Evolutionary conservation across 2,113 vertebrate species (phyloP), one percentile per base, ranked within the genome.

Genomic region (Pseudopipra pipra): DNA sequence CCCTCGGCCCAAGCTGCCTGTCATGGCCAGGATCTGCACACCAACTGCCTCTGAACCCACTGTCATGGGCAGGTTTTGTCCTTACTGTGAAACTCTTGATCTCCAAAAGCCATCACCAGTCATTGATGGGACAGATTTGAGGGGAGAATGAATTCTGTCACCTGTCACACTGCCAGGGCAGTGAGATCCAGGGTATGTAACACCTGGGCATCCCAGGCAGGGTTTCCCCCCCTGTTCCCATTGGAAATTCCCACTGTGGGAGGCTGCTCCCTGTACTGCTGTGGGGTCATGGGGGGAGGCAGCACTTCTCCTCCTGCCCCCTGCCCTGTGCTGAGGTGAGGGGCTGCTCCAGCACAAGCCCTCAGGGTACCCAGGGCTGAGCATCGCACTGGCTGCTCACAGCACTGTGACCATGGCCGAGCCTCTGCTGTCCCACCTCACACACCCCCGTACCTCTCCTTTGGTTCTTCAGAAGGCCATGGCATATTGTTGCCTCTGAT

Each of bases 341-440:
- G 41, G 39, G 39, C 80, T 68, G 58, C 54, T 39, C 8, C 73
- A 30, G 68, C 52, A 17, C 13, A 0, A 25, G 33, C 27, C 14
- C 2, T 0, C 1, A 22, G 12, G 5, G 3, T 4, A 1, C 3
- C 2, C 3, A 2, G 82, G 44, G 61, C 73, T 39, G 47, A 61
- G 55, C 52, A 0, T 2, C 3, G 4, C n/a, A 1, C 35, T 14
- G 6, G 0, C 1, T 7, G 51, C 61, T 44, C 33, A 3, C 4
- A 0, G 28, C 7, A 2, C 14, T 1, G 7, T 21, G 44, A 15
- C 70, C 62, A 0, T 33, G 12, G 75, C 39, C 0, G 1, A 63
- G 59, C 51, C 65, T 15, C 67, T 54, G 4, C 47, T 30, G 2
- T 9, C 49, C 81, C 24, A 30, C 71, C 62, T 25, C 84, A 12